Evolutionary conservation across 2,888 invertebrate genomes (phyloP), one percentile per base, ranked within the genome.

Genomic region (Acleris emargana): DNA sequence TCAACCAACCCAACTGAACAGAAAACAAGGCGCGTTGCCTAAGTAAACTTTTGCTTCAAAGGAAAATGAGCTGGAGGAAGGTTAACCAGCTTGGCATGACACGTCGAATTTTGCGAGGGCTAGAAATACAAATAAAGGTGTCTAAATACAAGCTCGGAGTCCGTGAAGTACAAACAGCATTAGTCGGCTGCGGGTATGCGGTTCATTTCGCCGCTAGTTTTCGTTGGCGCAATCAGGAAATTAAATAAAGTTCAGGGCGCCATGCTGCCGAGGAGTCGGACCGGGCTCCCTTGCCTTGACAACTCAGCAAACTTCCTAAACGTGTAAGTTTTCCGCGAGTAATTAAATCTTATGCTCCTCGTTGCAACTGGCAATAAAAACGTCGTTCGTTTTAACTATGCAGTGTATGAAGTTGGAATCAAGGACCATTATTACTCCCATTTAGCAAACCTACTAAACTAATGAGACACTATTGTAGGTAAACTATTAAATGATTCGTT

Each of bases 211-310:
- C 66, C 67, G 68, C 72, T 76, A 81, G 82, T 82, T 82, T 82
- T 81, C 78, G 81, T 82, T 79, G 77, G 77, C 78, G 77, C 82
- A 83, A 84, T 83, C 85, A 82, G 82, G 80, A 84, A 85, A 86
- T 86, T 82, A 84, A 83, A 84, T 84, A 82, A 85, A 84, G 77
- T 84, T 82, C 74, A 70, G 74, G 73, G 72, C 70, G 75, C 76
- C 76, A 76, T 61, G 66, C 70, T 70, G 62, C 62, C 51, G 45
- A 58, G 63, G 58, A 52, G 32, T 22, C 58, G 18, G 42, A 62
- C 52, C 53, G 45, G 25, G 28, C 49, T 60, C 51, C 43, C 38
- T 47, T 32, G 53, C 60, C 45, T 17, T 17, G 45, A 61, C 60
- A 47, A 47, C 52, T 52, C 43, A 20, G 51, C 52, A 28, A 53